phyloP scores from a whole-genome alignment of 2,113 vertebrate species.

The Puma concolor region DNA sequence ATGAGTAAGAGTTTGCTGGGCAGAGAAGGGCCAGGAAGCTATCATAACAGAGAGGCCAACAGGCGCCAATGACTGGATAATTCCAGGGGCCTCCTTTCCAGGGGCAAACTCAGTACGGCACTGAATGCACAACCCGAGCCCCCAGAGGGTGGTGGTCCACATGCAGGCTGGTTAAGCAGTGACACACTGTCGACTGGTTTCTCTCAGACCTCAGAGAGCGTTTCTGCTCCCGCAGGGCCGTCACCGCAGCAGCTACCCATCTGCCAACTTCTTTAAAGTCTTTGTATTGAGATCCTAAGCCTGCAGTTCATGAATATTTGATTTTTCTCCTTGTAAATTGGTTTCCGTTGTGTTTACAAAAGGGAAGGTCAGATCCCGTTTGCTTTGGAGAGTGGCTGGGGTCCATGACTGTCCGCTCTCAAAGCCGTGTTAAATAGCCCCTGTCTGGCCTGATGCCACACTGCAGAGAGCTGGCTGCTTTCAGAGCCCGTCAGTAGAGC shows the following conservation, averaged over 20 bases:
- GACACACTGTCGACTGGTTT: neutral
- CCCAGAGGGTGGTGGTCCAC: rapidly evolving
- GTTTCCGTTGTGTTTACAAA: neutral
- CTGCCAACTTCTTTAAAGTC: neutral
- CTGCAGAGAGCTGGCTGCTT: neutral
- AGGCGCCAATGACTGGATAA: neutral
- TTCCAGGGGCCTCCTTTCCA: neutral
- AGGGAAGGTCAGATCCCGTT: neutral
- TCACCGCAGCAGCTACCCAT: neutral
- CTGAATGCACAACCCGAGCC: rapidly evolving
- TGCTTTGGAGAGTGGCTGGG: neutral
- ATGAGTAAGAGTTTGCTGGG: neutral
- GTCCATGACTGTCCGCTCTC: neutral
- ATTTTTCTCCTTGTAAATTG: neutral
- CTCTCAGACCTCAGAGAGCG: neutral
- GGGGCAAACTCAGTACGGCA: rapidly evolving
- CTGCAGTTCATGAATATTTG: neutral
- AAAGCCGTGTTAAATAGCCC: neutral
- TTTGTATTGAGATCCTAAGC: neutral
- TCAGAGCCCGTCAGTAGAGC: neutral
- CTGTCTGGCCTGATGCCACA: neutral
- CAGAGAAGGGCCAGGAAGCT: neutral
- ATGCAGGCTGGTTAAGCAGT: neutral
- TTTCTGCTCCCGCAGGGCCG: neutral
- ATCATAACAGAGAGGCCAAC: neutral